phyloP scores from a whole-genome alignment of 2,888 invertebrate species.

The Cryptophagus acutangulus region DNA sequence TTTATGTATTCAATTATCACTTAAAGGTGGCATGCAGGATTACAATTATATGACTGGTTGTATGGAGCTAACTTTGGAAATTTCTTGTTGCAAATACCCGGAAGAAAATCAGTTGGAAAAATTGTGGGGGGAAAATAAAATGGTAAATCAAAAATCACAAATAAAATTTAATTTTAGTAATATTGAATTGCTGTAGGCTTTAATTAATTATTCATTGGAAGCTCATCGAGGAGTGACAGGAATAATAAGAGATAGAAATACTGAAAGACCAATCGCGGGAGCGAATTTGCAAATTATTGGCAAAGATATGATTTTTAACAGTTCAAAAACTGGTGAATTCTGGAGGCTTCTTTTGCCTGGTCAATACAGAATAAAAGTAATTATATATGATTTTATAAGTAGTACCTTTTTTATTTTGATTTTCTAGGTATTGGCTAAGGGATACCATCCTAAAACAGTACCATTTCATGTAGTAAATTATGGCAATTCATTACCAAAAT shows the following conservation, averaged over 20 bases:
- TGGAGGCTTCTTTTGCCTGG: slow-evolving; percentile 63
- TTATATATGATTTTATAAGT: not conserved
- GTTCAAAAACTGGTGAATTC: slow-evolving; percentile 57
- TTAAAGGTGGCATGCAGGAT: slow-evolving; percentile 60
- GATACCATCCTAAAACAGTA: slow-evolving; percentile 21
- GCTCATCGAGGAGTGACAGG: slow-evolving; percentile 59
- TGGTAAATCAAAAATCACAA: slow-evolving; percentile 36
- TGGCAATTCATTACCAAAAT: slow-evolving; percentile 5
- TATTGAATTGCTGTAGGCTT: slow-evolving; percentile 42
- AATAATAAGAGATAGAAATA: slow-evolving; percentile 49
- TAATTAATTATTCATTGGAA: slow-evolving; percentile 53
- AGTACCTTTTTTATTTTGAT: slow-evolving; percentile 3
- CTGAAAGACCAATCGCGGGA: slow-evolving; percentile 48
- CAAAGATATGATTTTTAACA: slow-evolving; percentile 55
- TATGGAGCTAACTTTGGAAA: slow-evolving; percentile 63
- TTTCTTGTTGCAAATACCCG: slow-evolving; percentile 66
- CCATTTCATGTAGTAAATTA: slow-evolving; percentile 13
- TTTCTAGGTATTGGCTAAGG: slow-evolving; percentile 26
- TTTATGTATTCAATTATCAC: not conserved
- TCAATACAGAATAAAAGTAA: slow-evolving; percentile 53
- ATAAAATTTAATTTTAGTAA: not conserved
- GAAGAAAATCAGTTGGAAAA: slow-evolving; percentile 46
- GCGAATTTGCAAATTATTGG: slow-evolving; percentile 53
- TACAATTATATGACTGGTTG: slow-evolving; percentile 64
- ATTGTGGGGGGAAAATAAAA: slow-evolving; percentile 58